Evolutionary conservation across 2,888 invertebrate species (phyloP).

Genomic region (Aporophyla lueneburgensis): DNA sequence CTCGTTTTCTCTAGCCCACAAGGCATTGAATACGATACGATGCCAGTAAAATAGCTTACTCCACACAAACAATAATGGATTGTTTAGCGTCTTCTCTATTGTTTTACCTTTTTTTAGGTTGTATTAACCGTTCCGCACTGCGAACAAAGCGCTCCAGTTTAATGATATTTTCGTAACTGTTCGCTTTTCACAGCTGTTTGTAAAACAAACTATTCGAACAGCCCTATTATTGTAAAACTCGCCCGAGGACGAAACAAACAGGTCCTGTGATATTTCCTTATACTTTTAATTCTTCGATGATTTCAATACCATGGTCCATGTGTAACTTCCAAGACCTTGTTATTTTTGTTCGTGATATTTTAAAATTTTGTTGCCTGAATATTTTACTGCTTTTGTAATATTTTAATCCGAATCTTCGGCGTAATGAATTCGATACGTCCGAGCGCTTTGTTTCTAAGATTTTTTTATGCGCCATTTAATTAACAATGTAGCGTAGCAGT

Average conservation of each 20-base stretch:
- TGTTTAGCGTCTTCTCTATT: slow-evolving; percentile 21
- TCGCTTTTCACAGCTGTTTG: slow-evolving; percentile 7
- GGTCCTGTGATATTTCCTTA: slow-evolving; percentile 1
- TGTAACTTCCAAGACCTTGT: slow-evolving; percentile 9
- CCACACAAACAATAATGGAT: slow-evolving; percentile 6
- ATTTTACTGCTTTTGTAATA: slow-evolving; percentile 18
- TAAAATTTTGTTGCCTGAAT: background rate
- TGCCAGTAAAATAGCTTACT: background rate
- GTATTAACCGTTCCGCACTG: slow-evolving; percentile 24
- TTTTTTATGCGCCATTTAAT: slow-evolving; percentile 30
- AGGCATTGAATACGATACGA: background rate
- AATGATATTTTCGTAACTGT: slow-evolving; percentile 24
- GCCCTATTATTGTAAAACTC: slow-evolving; percentile 1
- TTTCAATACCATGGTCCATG: background rate
- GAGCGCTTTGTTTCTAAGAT: slow-evolving; percentile 29
- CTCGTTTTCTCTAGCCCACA: background rate
- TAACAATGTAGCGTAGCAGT: slow-evolving; percentile 20
- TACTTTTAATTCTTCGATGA: slow-evolving; percentile 7
- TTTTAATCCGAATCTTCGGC: slow-evolving; percentile 22
- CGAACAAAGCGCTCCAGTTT: slow-evolving; percentile 31
- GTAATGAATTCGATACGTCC: slow-evolving; percentile 33
- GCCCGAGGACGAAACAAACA: background rate
- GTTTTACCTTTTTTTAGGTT: slow-evolving; percentile 42
- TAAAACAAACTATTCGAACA: slow-evolving; percentile 1
- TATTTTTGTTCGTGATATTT: background rate